phyloP scores from a whole-genome alignment of 2,113 vertebrate species.

The Holacanthus passer region DNA sequence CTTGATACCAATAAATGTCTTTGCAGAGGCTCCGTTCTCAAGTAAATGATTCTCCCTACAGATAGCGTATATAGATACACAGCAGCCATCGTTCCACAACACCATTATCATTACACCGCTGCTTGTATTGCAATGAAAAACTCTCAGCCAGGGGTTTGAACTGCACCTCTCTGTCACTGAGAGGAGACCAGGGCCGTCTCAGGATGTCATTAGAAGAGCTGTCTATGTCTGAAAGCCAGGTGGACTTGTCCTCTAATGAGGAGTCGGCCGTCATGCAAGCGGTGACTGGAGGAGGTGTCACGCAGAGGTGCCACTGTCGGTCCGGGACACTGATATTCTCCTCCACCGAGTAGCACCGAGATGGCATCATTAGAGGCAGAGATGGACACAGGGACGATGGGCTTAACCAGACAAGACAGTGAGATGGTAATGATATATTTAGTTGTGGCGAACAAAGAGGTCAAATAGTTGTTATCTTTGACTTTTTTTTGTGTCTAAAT shows the following conservation, averaged over 20 bases:
- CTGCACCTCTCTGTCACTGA: slow-evolving; percentile 61
- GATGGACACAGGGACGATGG: slow-evolving; percentile 25
- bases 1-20: slow-evolving; percentile 6
- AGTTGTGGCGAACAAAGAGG: slow-evolving; percentile 29
- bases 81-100: slow-evolving; percentile 48
- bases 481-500: slow-evolving; percentile 19
- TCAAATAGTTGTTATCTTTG: slow-evolving; percentile 37
- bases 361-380: slow-evolving; percentile 77
- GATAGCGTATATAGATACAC: slow-evolving; percentile 48
- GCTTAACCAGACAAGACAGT: slow-evolving; percentile 45
- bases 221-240: slow-evolving; percentile 72
- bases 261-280: slow-evolving; percentile 70
- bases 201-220: slow-evolving; percentile 77
- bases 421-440: slow-evolving; percentile 58
- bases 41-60: slow-evolving; percentile 36
- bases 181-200: slow-evolving; percentile 63
- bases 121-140: slow-evolving; percentile 51
- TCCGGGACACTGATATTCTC: slow-evolving; percentile 68
- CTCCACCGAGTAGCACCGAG: slow-evolving; percentile 50
- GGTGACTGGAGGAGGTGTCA: slow-evolving; percentile 73
- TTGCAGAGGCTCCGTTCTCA: background rate
- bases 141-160: slow-evolving; percentile 53
- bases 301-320: slow-evolving; percentile 56
- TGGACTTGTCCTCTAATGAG: slow-evolving; percentile 81
- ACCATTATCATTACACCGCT: slow-evolving; percentile 62